These are phyloP conservation scores for Cynocephalus volans DNA, from an alignment of 2,113 vertebrate species.

Conservation along the genomic window DNA sequence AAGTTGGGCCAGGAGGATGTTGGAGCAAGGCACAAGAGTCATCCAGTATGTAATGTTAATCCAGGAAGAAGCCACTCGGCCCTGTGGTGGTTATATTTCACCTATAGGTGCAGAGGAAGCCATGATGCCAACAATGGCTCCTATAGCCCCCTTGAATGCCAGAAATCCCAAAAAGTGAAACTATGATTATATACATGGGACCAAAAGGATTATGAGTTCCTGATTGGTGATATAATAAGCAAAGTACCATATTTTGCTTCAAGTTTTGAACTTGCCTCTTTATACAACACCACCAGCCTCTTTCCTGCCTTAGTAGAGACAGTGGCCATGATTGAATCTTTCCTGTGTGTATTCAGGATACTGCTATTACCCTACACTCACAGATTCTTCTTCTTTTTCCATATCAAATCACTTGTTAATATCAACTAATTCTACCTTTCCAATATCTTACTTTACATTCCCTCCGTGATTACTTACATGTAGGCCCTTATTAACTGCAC, in stretches of 20 bases:
- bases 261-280: background rate
- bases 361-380: background rate
- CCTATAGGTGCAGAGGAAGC: background rate
- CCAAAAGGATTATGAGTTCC: background rate
- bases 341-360: background rate
- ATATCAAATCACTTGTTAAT: slow-evolving; percentile 15
- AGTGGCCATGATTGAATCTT: background rate
- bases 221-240: background rate
- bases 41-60: background rate
- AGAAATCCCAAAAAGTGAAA: slow-evolving; percentile 37
- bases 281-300: background rate
- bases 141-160: background rate
- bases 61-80: background rate
- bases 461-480: background rate
- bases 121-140: background rate
- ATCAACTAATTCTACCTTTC: background rate
- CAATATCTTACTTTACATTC: background rate
- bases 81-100: background rate
- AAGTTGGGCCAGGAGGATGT: background rate
- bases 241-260: background rate
- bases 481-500: background rate
- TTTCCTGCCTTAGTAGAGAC: background rate
- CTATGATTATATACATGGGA: background rate
- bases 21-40: background rate
- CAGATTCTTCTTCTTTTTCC: slow-evolving; percentile 1